Evolutionary conservation across 2,888 invertebrate species (phyloP).

Genomic region (Neoaliturus tenellus): DNA sequence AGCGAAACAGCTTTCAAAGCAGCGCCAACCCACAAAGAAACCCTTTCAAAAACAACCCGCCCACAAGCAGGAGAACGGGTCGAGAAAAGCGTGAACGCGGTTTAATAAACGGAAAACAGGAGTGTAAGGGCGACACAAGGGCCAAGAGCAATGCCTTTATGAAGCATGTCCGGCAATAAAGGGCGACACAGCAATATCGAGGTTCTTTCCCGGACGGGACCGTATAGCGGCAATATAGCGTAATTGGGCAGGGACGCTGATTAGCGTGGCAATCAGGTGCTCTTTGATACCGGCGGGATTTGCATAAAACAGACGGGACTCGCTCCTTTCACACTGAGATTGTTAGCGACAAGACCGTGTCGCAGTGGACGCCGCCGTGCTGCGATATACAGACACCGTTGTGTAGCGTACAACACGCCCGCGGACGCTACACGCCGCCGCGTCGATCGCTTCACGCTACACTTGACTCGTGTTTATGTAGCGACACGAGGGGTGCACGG

Average conservation of each 20-base stretch:
- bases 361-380: not conserved
- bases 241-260: constrained; percentile 45
- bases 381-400: not conserved
- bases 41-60: not conserved
- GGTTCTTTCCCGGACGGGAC: constrained; percentile 48
- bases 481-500: no score
- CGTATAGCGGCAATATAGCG: constrained; percentile 6
- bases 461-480: not conserved
- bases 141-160: constrained; percentile 38
- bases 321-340: constrained; percentile 51
- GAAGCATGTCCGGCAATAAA: constrained; percentile 41
- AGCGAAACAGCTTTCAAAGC: not conserved
- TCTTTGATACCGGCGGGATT: constrained; percentile 59
- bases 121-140: constrained; percentile 6
- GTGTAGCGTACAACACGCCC: not conserved
- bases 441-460: not conserved
- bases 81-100: constrained; percentile 4
- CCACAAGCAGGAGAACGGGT: not conserved
- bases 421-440: not conserved
- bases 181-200: constrained; percentile 25
- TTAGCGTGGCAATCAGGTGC: constrained; percentile 58
- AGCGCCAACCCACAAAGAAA: not conserved
- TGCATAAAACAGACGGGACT: constrained; percentile 56
- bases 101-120: constrained; percentile 40
- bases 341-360: constrained; percentile 44